Conservation (phyloP, 2,113 vertebrate species). For the Eulemur rufifrons region DNA sequence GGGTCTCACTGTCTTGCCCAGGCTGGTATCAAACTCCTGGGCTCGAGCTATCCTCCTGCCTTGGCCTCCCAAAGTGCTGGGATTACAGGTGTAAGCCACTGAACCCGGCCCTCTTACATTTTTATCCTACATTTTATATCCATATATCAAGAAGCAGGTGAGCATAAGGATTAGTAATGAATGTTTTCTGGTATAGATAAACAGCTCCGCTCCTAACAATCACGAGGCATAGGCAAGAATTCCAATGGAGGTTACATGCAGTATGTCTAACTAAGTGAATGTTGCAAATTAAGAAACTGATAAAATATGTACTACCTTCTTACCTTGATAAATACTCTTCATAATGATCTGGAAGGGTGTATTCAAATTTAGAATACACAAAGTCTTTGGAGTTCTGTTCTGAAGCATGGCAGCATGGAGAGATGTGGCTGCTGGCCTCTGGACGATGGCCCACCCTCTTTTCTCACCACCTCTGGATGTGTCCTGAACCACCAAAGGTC, state of each 20-base stretch:
- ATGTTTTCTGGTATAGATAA: background rate
- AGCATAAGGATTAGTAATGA: background rate
- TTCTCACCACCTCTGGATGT: background rate
- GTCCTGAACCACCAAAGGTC: background rate
- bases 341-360: background rate
- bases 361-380: background rate
- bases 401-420: background rate
- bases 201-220: background rate
- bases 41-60: too few relatives aligned
- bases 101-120: rapidly evolving
- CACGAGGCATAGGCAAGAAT: background rate
- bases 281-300: background rate
- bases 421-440: background rate
- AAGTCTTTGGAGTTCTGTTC: background rate
- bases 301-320: background rate
- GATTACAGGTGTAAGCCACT: too few relatives aligned
- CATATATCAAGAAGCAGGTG: background rate
- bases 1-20: too few relatives aligned
- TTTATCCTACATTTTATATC: background rate
- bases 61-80: too few relatives aligned
- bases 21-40: too few relatives aligned
- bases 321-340: background rate
- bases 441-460: background rate
- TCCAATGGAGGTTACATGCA: background rate
- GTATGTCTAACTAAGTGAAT: background rate